Conservation (phyloP, 2,113 vertebrate species). For the Phalacrocorax carbo region DNA sequence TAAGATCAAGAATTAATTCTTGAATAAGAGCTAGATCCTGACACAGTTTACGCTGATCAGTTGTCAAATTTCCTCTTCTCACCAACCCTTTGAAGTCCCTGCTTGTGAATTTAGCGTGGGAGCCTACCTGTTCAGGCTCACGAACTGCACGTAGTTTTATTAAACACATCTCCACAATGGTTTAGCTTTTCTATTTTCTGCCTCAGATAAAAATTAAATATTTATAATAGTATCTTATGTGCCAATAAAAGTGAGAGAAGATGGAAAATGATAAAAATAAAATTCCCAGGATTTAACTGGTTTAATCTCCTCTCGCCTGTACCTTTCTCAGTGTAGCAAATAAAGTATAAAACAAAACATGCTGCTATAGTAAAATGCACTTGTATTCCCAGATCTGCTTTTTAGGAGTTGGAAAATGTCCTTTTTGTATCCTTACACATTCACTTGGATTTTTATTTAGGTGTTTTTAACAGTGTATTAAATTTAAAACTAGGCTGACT, state of each 20-base stretch:
- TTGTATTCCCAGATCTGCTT: background rate
- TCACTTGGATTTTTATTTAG: background rate
- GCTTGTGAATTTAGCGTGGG: background rate
- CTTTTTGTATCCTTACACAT: background rate
- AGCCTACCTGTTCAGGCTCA: background rate
- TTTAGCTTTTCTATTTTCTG: background rate
- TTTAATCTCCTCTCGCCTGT: background rate
- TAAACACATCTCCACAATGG: background rate
- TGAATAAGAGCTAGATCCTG: background rate
- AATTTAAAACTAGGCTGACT: slow-evolving; percentile 49
- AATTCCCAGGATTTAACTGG: background rate
- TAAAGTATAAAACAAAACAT: background rate
- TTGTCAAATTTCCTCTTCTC: background rate
- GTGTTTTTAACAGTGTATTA: slow-evolving; percentile 36
- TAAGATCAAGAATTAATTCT: background rate
- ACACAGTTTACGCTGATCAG: background rate
- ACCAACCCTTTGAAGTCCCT: background rate
- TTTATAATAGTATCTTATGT: background rate
- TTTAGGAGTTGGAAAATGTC: slow-evolving; percentile 14
- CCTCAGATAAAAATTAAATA: background rate
- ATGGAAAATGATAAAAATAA: background rate
- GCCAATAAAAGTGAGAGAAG: background rate
- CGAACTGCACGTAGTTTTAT: background rate
- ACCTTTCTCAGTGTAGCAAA: background rate
- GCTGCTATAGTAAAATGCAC: background rate